These are phyloP conservation scores for Limosa lapponica DNA, from an alignment of 2,797 vertebrate genomes.

Conservation along the genomic window DNA sequence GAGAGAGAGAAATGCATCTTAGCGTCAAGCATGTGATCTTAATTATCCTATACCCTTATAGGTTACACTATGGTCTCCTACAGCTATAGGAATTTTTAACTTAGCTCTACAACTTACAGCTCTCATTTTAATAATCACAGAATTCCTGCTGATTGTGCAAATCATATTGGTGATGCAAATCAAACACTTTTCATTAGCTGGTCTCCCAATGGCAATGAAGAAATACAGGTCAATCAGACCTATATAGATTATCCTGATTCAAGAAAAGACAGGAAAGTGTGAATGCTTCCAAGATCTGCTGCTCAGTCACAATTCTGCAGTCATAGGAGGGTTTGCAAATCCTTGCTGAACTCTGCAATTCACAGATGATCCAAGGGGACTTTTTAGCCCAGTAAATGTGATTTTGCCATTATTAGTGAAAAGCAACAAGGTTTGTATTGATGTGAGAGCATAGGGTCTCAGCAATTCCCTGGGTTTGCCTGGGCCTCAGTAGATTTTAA, in stretches of 20 bases:
- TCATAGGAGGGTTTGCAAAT: not conserved
- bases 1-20: not conserved
- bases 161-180: not conserved
- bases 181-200: conserved; percentile 4
- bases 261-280: not conserved
- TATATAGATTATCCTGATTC: not conserved
- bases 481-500: not conserved
- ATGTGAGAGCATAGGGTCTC: not conserved
- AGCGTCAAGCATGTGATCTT: not conserved
- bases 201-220: not conserved
- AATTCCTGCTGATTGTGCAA: not conserved
- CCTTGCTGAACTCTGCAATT: not conserved
- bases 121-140: conserved; percentile 1
- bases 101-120: not conserved
- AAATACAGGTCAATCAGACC: not conserved
- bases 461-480: not conserved
- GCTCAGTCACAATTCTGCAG: not conserved
- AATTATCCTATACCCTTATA: not conserved
- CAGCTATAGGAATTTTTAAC: conserved; percentile 14
- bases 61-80: not conserved
- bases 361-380: not conserved
- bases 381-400: not conserved
- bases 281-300: not conserved
- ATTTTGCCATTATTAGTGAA: not conserved
- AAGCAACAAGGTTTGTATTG: not conserved